Base-by-base conservation (phyloP, 2,797 vertebrate species). In the Gymnodraco acuticeps region DNA sequence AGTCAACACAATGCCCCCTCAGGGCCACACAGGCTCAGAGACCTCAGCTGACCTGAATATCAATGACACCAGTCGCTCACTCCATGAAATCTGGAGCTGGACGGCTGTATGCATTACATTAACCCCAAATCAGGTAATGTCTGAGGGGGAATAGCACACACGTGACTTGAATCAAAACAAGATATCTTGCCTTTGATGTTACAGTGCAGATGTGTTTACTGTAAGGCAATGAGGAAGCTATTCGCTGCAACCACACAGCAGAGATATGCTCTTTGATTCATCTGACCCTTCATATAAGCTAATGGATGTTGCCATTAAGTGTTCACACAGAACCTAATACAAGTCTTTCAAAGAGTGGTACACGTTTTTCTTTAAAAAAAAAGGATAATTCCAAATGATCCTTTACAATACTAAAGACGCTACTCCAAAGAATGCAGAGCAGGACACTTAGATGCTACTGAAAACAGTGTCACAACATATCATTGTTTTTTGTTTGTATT, bases 31-130 rank as follows among this genome's bases (percentile, higher is more conserved):
- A 71, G 78, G 51, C 75, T 82, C 84, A 58, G 80, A 66, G 75
- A 74, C 87, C 83, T 88, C 87, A 77, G 67, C 84, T 87, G 88
- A 90, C 85, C 88, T 85, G 82, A 87, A 93, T 87, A 87, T 88
- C 83, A 89, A 77, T 88, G 82, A 81, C 77, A 85, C 16, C 76
- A 64, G 70, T 77, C 78, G 82, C 75, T 84, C 66, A 84, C 64
- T 51, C 23, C 62, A 67, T 63, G 7, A 75, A 73, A 70, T 70
- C 27, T 54, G 47, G 55, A 71, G 64, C 50, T 74, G 62, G 64
- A 58, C 19, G 0, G 3, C 15, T 58, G 16, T 70, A 50, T 77
- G 63, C 70, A 82, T 74, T 3, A 42, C 47, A 81, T 74, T 53
- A 70, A 77, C 74, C 69, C 75, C 10, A 55, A 73, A 74, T 74